A percentile compares a stretch with the other conserved stretches of the same genome.
Evolutionary conservation across 1,140 invertebrate genomes (phyloP).

Genomic region (Halyomorpha halys): DNA sequence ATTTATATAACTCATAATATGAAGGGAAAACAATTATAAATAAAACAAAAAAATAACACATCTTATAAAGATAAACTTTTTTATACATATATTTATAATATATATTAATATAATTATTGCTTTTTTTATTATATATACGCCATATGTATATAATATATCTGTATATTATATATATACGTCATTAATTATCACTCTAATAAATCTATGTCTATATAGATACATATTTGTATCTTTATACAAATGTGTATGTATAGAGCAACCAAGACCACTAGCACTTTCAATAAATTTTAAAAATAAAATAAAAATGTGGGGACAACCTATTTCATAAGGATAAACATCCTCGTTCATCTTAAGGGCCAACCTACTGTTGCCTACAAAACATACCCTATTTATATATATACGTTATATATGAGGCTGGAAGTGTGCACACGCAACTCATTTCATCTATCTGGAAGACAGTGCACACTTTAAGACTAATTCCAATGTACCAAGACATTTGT

Average conservation of each 20-base stretch:
- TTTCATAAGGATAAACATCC: neutral
- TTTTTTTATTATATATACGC: conserved; percentile 8
- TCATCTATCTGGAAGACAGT: conserved; percentile 6
- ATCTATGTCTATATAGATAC: too few species aligned
- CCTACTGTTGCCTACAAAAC: too few species aligned
- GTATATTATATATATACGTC: neutral
- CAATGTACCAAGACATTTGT: too few species aligned
- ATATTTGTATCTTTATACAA: neutral
- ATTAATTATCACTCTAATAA: conserved; percentile 7
- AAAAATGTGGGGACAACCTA: conserved; percentile 2
- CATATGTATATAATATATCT: too few species aligned
- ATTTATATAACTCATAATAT: conserved; percentile 3
- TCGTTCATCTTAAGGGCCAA: too few species aligned
- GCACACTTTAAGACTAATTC: neutral
- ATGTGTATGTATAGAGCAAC: conserved; percentile 3
- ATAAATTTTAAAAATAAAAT: neutral
- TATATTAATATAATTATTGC: conserved; percentile 3
- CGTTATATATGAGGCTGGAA: too few species aligned
- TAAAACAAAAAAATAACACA: conserved; percentile 13
- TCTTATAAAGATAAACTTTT: conserved; percentile 18
- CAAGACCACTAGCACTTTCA: conserved; percentile 5
- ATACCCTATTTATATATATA: too few species aligned
- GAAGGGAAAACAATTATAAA: conserved; percentile 8
- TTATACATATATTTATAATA: conserved; percentile 19
- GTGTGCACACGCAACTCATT: too few species aligned